phyloP scores from a whole-genome alignment of 2,113 vertebrate species.

The Lamprotornis superbus region DNA sequence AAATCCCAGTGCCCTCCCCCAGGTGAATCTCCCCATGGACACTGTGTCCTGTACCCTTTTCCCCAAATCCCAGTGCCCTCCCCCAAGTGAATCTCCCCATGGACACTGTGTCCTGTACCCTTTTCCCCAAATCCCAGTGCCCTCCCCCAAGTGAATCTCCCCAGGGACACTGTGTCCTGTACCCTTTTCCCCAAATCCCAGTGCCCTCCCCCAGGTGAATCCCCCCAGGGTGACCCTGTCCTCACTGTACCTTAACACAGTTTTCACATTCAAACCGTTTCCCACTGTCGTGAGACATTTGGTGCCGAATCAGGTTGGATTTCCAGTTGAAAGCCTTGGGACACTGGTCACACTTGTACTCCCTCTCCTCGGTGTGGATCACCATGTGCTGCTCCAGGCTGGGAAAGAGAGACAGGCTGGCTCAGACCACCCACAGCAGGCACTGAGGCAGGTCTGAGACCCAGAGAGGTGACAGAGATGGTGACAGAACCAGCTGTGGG shows the following conservation, averaged over 20 bases:
- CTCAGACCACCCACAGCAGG: neutral
- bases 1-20: no score
- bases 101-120: neutral
- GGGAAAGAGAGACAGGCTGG: conserved; percentile 2
- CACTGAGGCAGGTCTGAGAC: neutral
- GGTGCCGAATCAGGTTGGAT: conserved; percentile 99
- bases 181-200: neutral
- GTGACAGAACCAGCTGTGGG: neutral
- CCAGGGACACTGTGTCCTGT: no score
- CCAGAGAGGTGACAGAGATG: neutral
- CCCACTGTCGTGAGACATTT: conserved; percentile 99
- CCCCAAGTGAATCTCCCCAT: no score
- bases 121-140: neutral
- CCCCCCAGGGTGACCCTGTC: rapidly evolving
- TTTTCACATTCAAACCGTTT: conserved; percentile 99
- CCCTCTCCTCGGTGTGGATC: conserved; percentile 94
- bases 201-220: neutral
- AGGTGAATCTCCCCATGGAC: no score
- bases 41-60: neutral
- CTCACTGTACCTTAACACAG: conserved; percentile 90
- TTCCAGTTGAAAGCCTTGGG: conserved; percentile 99
- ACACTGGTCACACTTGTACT: conserved; percentile 99
- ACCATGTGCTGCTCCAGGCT: conserved; percentile 99
- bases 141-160: neutral
- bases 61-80: no score